Evolutionary conservation across 2,797 vertebrate species (phyloP).

Genomic region (Pampus argenteus): DNA sequence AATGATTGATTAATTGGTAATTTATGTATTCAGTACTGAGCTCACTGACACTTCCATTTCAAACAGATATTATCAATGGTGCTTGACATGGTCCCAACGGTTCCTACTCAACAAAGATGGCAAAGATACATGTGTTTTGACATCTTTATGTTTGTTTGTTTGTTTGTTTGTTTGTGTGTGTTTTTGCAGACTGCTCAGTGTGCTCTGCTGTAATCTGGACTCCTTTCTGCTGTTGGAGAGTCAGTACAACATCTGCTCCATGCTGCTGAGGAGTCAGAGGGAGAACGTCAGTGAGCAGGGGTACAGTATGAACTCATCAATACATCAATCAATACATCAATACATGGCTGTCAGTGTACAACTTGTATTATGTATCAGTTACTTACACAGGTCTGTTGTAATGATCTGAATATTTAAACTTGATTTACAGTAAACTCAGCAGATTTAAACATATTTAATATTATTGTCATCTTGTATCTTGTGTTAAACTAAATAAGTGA

Average conservation of each 20-base stretch:
- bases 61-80: no score
- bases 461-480: no score
- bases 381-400: background rate
- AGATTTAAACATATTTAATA: background rate
- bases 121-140: no score
- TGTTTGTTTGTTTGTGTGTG: slow-evolving; percentile 42
- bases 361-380: background rate
- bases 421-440: background rate
- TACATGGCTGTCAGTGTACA: no score
- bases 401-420: background rate
- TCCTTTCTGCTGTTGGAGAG: slow-evolving; percentile 92
- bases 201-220: slow-evolving; percentile 93
- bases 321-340: no score
- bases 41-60: no score
- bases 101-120: slow-evolving; percentile 67
- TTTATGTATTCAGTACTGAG: no score
- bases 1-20: slow-evolving; percentile 18
- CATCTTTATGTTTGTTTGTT: slow-evolving; percentile 38
- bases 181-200: slow-evolving; percentile 89
- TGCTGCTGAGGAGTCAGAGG: slow-evolving; percentile 89
- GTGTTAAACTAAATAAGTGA: no score
- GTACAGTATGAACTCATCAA: no score
- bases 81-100: no score
- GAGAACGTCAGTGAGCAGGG: slow-evolving; percentile 85
- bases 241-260: slow-evolving; percentile 90